Evolutionary conservation across 2,888 invertebrate species (phyloP), one percentile per base, ranked within the genome.

Genomic region (Camptogramma bilineatum): DNA sequence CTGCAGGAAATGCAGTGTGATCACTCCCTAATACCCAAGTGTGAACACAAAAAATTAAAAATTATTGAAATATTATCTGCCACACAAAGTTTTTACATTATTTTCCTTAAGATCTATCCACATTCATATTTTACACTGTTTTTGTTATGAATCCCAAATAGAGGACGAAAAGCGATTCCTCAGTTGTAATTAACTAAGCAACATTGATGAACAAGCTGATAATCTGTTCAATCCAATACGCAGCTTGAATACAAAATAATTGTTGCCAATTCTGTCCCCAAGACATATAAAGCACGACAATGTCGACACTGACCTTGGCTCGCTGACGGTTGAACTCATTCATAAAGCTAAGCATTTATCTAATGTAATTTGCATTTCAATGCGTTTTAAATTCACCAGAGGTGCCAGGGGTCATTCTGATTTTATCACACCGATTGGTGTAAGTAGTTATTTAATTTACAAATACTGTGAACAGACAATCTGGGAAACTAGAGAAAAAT

Each of bases 341-440:
- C 79, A 80, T 77, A 79, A 79, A 74, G 70, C 71, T 76, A 72
- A 79, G 75, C 75, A 74, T 71, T 79, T 58, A 65, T 47, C 60
- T 79, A 76, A 82, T 80, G 77, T 81, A 80, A 84, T 85, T 86
- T 84, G 81, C 84, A 84, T 83, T 73, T 73, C 73, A 81, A 84
- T 83, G 78, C 72, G 73, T 54, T 62, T 67, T 65, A 72, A 73
- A 73, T 74, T 75, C 72, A 68, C 64, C 24, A 51, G 44, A 55
- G 16, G 52, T 56, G 42, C 39, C 64, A 71, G 72, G 75, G 78
- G 74, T 78, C 78, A 75, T 73, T 70, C 64, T 68, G 71, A 75
- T 77, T 77, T 68, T 73, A 75, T 75, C 78, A 76, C 59, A 58
- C 57, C 59, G 69, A 39, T 31, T 63, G n/a, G 16, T 53, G 42